phyloP scores from a whole-genome alignment of 2,113 vertebrate species.

The Ia io region DNA sequence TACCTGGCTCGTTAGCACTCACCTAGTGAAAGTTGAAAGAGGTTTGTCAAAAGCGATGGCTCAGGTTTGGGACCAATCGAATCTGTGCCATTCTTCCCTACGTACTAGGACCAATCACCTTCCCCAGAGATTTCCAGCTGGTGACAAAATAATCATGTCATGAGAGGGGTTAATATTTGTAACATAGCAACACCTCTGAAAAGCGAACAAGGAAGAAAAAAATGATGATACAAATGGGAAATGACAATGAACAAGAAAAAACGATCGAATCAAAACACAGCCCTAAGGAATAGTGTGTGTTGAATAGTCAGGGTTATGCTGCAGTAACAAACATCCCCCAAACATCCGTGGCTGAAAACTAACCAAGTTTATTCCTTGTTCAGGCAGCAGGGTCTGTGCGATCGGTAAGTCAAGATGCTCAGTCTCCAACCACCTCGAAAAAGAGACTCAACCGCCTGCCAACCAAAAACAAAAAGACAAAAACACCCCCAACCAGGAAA shows the following conservation, averaged over 20 bases:
- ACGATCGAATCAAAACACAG: too few species aligned
- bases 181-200: not conserved
- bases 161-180: not conserved
- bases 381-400: not conserved
- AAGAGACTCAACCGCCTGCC: not conserved
- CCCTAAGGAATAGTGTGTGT: too few species aligned
- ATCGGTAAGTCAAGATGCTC: too few species aligned
- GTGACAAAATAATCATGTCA: not conserved
- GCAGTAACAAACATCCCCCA: not conserved
- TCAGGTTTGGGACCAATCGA: not conserved
- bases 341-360: not conserved
- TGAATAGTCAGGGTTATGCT: not conserved
- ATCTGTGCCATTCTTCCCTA: not conserved
- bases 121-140: not conserved
- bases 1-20: rapidly evolving
- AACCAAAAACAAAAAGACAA: not conserved
- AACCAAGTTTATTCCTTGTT: not conserved
- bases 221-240: not conserved
- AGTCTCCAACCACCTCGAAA: not conserved
- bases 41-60: rapidly evolving
- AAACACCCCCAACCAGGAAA: not conserved
- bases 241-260: not conserved
- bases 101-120: rapidly evolving
- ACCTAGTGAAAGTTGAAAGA: rapidly evolving
- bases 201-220: not conserved